Evolutionary conservation across 2,797 vertebrate species (phyloP), one percentile per base, ranked within the genome.

Genomic region (Macropus fuliginosus): DNA sequence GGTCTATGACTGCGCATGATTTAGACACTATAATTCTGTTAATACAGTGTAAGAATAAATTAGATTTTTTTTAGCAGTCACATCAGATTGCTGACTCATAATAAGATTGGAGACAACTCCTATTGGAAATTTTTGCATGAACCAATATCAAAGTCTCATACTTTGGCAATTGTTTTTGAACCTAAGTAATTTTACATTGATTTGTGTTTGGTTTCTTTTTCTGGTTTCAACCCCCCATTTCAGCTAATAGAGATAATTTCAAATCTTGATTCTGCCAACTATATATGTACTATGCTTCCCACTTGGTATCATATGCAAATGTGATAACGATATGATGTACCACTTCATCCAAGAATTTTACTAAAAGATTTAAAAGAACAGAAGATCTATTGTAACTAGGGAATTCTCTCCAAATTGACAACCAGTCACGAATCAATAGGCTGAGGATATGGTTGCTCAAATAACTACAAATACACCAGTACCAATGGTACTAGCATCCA

Each of bases 191-290:
- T 96, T 92, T 13, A 55, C 54, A 21, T 56, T 93, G 12, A 81
- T 87, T 56, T 55, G 55, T 92, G 92, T 96, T 31, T 34, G 28
- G 59, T 92, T 94, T 95, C 91, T 95, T 93, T 90, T 94, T 56
- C 91, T 93, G 27, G 62, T 56, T 96, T 94, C 90, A 56, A 96
- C 95, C 62, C 91, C 50, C 14, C 12, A 95, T 91, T 91, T 93
- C 54, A 55, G 55, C 54, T 50, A 89, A 91, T 95, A 94, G 74
- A 91, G 94, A 91, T 92, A 91, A 92, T 62, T 94, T 93, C 92
- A 96, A 87, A 96, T 91, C 93, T 91, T 92, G n/a, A 52, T 90
- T 93, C 92, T 96, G 29, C 46, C 46, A 92, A 92, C 50, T 95
- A 4, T 14, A 87, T 50, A 87, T 50, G 50, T 50, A 87, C 40